Conservation (phyloP, 2,797 vertebrate genomes). For the Trachurus trachurus region DNA sequence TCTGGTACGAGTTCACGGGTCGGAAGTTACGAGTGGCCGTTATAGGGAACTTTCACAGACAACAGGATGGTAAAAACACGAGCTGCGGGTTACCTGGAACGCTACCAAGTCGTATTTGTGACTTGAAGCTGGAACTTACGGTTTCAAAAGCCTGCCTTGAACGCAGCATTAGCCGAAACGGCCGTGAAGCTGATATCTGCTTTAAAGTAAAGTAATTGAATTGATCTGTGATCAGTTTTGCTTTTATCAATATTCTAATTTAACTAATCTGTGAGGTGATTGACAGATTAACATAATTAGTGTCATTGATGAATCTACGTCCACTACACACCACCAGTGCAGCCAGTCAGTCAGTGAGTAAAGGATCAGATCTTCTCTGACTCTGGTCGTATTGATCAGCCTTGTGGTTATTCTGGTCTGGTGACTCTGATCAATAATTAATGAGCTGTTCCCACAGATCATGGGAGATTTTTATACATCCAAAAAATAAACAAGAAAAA, state of each 20-base stretch:
- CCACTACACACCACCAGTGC: background rate
- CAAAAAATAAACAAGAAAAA: too few species aligned
- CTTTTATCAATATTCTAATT: background rate
- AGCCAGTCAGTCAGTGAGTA: background rate
- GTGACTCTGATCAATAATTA: constrained; percentile 51
- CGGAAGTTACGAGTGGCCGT: too few species aligned
- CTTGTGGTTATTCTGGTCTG: constrained; percentile 52
- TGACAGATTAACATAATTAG: background rate
- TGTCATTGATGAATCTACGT: background rate
- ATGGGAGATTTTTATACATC: background rate
- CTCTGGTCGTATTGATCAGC: constrained; percentile 47
- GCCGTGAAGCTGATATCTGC: too few species aligned
- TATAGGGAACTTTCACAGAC: too few species aligned
- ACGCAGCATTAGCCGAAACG: too few species aligned
- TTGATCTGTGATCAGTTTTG: background rate
- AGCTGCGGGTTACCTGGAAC: too few species aligned
- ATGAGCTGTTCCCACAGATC: constrained; percentile 24
- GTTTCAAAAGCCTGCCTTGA: too few species aligned
- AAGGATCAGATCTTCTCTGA: constrained; percentile 20
- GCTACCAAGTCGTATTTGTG: too few species aligned
- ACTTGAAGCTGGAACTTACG: too few species aligned
- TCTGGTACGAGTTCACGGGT: too few species aligned
- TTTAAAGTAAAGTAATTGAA: background rate
- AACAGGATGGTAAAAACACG: too few species aligned
- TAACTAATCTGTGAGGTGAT: background rate